A percentile compares a stretch with the other conserved stretches of the same genome.
phyloP scores from a whole-genome alignment of 2,113 vertebrate genomes.

The Lanius ludovicianus region DNA sequence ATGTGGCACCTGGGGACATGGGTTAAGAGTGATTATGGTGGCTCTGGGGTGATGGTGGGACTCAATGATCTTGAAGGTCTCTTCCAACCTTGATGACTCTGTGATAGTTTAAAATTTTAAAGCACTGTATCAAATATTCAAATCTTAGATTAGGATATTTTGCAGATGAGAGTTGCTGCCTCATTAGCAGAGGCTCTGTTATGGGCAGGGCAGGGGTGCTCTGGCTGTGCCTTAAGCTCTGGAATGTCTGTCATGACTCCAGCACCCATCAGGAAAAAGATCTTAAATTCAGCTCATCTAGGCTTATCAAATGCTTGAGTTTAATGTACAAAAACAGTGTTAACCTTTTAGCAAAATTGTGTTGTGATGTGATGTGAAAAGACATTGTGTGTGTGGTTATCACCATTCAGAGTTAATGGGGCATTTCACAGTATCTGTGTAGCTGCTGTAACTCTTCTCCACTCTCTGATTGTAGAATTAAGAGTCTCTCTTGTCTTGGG shows the following conservation, averaged over 20 bases:
- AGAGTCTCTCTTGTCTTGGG: neutral
- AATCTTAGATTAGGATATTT: neutral
- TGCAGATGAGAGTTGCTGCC: neutral
- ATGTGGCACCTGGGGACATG: neutral
- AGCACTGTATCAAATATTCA: neutral
- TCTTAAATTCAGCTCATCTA: neutral
- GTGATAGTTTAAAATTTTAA: neutral
- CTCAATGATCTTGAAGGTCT: accelerated
- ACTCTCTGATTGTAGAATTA: neutral
- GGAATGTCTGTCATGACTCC: neutral
- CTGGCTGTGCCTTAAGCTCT: neutral
- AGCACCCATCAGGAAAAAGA: neutral
- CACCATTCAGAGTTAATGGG: neutral
- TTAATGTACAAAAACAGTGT: neutral
- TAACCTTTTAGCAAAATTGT: neutral
- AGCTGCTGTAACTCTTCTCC: neutral
- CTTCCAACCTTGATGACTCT: neutral
- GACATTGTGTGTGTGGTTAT: neutral
- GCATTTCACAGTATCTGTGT: neutral
- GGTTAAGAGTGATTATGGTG: neutral
- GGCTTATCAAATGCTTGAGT: neutral
- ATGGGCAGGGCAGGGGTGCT: neutral
- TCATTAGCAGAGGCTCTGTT: neutral
- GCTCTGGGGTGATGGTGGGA: neutral
- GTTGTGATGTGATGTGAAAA: neutral